A percentile compares a stretch with the other conserved stretches of the same genome.
phyloP scores from a whole-genome alignment of 2,888 invertebrate genomes.

The Thymelicus acteon region DNA sequence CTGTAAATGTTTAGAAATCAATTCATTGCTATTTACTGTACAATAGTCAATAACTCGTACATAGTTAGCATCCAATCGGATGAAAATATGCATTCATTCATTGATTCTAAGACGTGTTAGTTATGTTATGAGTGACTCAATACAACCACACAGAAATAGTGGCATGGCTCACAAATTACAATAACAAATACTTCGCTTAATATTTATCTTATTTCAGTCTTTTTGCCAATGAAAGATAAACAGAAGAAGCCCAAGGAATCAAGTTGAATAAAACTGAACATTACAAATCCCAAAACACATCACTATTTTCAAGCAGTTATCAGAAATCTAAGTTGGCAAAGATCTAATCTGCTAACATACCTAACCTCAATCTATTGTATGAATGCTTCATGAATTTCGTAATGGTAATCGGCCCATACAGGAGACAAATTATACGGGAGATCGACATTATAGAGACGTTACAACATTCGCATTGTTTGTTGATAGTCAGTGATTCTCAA shows the following conservation, averaged over 20 bases:
- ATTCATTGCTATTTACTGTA: too few species aligned
- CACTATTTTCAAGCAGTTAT: neutral
- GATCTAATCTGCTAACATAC: neutral
- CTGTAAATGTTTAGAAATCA: too few species aligned
- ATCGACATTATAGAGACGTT: slow-evolving; percentile 67
- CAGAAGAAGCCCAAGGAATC: too few species aligned
- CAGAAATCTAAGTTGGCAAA: neutral
- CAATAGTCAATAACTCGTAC: slow-evolving; percentile 1
- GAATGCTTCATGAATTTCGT: slow-evolving; percentile 38
- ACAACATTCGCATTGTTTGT: slow-evolving; percentile 64
- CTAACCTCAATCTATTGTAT: slow-evolving; percentile 5
- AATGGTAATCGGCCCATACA: slow-evolving; percentile 51
- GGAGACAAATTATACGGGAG: slow-evolving; percentile 69
- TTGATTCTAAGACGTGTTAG: neutral
- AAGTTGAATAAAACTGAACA: too few species aligned
- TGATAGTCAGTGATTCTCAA: slow-evolving; percentile 46
- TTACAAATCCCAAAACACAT: neutral
- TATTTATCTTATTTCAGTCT: too few species aligned
- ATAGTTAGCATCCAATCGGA: slow-evolving; percentile 14
- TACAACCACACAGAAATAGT: neutral
- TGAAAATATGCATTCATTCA: slow-evolving; percentile 15
- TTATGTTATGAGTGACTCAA: slow-evolving; percentile 1
- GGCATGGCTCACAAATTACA: too few species aligned
- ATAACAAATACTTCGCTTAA: too few species aligned
- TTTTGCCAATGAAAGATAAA: too few species aligned